Evolutionary conservation across 2,888 invertebrate genomes (phyloP), one percentile per base, ranked within the genome.

Genomic region (Timema cristinae): DNA sequence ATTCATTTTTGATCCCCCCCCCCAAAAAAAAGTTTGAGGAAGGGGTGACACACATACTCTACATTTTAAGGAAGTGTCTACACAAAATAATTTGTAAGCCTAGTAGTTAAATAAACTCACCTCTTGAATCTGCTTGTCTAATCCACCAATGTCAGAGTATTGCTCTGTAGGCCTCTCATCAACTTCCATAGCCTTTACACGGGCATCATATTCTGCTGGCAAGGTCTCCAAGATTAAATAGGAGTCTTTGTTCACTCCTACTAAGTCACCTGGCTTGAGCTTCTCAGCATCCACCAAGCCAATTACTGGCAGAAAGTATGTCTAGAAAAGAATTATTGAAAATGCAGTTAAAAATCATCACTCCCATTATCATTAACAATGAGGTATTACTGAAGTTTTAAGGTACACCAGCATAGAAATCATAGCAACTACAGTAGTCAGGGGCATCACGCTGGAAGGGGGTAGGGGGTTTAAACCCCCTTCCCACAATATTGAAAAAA

Each of bases 101-200:
- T 56, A 56, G 16, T 56, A 7, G 7, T 8, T n/a, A 54, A 56
- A 32, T 32, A 32, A 32, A 70, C 71, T 69, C 76, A 81, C 81
- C 81, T 89, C 89, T 78, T 88, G 96, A 81, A 99, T 99, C 84
- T 99, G 99, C 84, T 99, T 99, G 81, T 99, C 99, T 76, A 99
- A 85, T 13, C 99, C 99, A 81, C 99, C 99, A 83, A 99, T 98
- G 84, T 99, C 99, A 8, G 97, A 97, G 84, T 99, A 99, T 82
- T 99, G 98, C 82, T 99, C 99, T 9, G 98, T 98, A 0, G 99
- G 99, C 76, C 99, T 87, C 84, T 99, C 99, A 82, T 99, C 99
- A 0, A 99, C 99, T 83, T 98, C 98, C 98, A 98, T 98, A 66
- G 98, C 98, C 82, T 98, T 98, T 0, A 98, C 98, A 77, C 98